A percentile compares a stretch with the other conserved stretches of the same genome.
phyloP scores from a whole-genome alignment of 2,888 invertebrate species.

The Cephus pygmeus region DNA sequence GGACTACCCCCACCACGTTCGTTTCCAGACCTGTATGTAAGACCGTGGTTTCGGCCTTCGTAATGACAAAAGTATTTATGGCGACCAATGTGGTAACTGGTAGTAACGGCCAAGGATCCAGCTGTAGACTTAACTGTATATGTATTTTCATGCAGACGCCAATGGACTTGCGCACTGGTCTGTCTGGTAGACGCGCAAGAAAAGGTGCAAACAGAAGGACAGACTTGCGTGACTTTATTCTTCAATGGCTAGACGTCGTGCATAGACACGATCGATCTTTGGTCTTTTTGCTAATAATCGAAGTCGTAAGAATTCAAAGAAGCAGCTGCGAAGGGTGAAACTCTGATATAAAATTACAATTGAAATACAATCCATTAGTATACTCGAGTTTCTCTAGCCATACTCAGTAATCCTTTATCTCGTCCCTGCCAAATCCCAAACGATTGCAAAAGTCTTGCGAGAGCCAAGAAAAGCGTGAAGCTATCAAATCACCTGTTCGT shows the following conservation, averaged over 20 bases:
- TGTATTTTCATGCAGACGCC: not conserved
- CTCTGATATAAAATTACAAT: not conserved
- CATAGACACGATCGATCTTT: not conserved
- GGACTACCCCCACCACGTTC: too few relatives aligned
- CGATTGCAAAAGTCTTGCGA: not conserved
- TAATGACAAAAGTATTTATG: not conserved
- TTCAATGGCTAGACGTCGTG: not conserved
- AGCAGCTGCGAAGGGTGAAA: not conserved
- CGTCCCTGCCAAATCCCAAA: not conserved
- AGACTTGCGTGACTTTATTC: not conserved
- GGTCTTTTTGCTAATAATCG: not conserved
- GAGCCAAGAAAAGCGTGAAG: not conserved
- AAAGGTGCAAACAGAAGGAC: not conserved
- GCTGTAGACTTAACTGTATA: not conserved
- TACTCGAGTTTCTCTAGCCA: not conserved
- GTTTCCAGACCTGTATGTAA: too few relatives aligned
- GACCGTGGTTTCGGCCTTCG: not conserved
- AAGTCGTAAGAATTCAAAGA: not conserved
- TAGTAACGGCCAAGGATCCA: not conserved
- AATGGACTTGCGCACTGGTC: not conserved
- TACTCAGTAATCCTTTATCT: not conserved
- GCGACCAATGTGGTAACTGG: not conserved
- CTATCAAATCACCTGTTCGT: conserved; percentile 20
- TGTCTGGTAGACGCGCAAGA: not conserved
- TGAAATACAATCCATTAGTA: not conserved